Conservation (phyloP, 2,888 invertebrate genomes). For the Empis stercorea region DNA sequence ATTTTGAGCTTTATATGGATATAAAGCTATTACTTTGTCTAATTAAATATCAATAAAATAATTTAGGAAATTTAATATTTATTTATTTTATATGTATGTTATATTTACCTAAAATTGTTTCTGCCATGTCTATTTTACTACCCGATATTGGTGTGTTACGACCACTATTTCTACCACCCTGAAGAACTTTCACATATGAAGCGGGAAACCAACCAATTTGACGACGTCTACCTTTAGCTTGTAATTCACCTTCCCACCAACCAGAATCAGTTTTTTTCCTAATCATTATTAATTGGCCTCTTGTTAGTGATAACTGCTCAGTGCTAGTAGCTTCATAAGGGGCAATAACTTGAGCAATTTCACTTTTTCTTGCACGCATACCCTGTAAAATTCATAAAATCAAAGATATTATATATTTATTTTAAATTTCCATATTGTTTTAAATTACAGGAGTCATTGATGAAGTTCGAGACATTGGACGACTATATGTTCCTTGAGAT, state of each 20-base stretch:
- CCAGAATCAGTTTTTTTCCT: conserved; percentile 93
- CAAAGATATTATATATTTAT: conserved; percentile 2
- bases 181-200: conserved; percentile 80
- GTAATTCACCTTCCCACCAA: conserved; percentile 99
- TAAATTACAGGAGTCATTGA: conserved; percentile 35
- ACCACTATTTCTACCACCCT: conserved; percentile 55
- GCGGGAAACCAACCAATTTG: conserved; percentile 99
- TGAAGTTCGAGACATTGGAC: conserved; percentile 38
- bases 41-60: conserved; percentile 12
- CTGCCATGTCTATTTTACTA: conserved; percentile 48
- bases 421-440: no score
- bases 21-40: conserved; percentile 86
- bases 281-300: conserved; percentile 91
- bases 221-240: conserved; percentile 77
- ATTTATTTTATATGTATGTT: background rate
- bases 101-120: conserved; percentile 32
- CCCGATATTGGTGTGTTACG: conserved; percentile 62
- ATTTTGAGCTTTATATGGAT: conserved; percentile 87
- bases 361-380: conserved; percentile 61
- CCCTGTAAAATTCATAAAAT: conserved; percentile 32
- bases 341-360: conserved; percentile 90
- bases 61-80: no score
- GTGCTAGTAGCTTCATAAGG: conserved; percentile 81
- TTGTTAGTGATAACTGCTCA: conserved; percentile 80
- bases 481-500: conserved; percentile 32